These are phyloP conservation scores for Dastarcus helophoroides DNA, from an alignment of 2,888 invertebrate species.

Conservation along the genomic window DNA sequence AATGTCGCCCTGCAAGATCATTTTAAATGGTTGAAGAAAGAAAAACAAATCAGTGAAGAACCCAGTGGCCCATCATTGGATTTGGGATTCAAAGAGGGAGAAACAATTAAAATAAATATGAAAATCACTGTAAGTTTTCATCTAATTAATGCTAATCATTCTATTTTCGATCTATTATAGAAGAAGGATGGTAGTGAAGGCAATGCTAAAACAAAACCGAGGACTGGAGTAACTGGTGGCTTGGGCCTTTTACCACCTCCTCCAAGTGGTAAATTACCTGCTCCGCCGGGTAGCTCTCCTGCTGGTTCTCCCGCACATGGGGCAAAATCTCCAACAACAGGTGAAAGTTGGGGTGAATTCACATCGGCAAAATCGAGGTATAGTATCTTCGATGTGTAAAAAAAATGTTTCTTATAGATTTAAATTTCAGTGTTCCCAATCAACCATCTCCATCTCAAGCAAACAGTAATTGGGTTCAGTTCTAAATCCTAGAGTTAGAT, in stretches of 20 bases:
- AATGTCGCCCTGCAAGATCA: slow-evolving; percentile 98
- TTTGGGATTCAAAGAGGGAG: slow-evolving; percentile 96
- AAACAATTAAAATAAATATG: slow-evolving; percentile 99
- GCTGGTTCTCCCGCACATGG: slow-evolving; percentile 55
- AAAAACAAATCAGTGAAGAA: slow-evolving; percentile 69
- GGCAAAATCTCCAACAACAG: slow-evolving; percentile 33
- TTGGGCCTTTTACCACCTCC: slow-evolving; percentile 64
- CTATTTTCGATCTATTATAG: slow-evolving; percentile 36
- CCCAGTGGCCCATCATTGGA: slow-evolving; percentile 76
- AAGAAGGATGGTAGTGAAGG: slow-evolving; percentile 81
- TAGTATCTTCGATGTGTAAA: too few species aligned
- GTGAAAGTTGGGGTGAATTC: slow-evolving; percentile 70
- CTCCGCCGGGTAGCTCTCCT: slow-evolving; percentile 71
- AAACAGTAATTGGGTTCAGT: slow-evolving; percentile 36
- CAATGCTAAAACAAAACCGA: slow-evolving; percentile 51
- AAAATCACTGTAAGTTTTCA: slow-evolving; percentile 67
- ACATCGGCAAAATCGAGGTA: slow-evolving; percentile 44
- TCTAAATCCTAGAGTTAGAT: slow-evolving; percentile 22
- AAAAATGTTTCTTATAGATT: too few species aligned
- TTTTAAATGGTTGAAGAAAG: slow-evolving; percentile 86
- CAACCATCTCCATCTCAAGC: slow-evolving; percentile 24
- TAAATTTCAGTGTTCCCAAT: slow-evolving; percentile 23
- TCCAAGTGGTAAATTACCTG: slow-evolving; percentile 64
- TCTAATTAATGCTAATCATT: not conserved
- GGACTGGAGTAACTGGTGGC: slow-evolving; percentile 40